Evolutionary conservation across 1,140 invertebrate genomes (phyloP).

Genomic region (Cotesia glomerata): DNA sequence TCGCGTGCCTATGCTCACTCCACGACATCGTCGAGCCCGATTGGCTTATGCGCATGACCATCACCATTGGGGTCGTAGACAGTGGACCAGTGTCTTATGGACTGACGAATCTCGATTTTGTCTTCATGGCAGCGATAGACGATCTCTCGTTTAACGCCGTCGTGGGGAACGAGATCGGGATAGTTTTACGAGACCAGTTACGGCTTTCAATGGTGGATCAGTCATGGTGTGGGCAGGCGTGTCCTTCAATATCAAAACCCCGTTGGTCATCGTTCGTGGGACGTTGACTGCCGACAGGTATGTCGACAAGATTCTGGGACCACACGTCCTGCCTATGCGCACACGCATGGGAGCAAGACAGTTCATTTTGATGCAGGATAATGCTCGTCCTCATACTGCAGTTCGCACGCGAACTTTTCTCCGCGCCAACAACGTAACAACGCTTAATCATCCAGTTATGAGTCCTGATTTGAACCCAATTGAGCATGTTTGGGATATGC

Average conservation of each 20-base stretch:
- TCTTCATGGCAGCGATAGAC: constrained; percentile 28
- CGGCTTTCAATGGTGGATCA: no score
- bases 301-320: constrained; percentile 4
- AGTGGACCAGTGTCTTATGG: constrained; percentile 34
- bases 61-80: not conserved
- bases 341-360: not conserved
- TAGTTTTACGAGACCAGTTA: constrained; percentile 36
- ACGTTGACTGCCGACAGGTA: constrained; percentile 6
- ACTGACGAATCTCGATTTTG: constrained; percentile 36
- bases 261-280: constrained; percentile 31
- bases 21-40: not conserved
- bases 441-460: constrained; percentile 48
- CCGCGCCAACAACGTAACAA: constrained; percentile 32
- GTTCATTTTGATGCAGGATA: constrained; percentile 34
- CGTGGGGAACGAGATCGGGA: constrained; percentile 40
- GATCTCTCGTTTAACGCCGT: constrained; percentile 37
- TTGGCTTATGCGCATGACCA: constrained; percentile 7
- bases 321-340: constrained; percentile 8
- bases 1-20: not conserved
- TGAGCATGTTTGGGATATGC: constrained; percentile 52
- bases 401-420: constrained; percentile 39
- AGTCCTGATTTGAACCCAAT: constrained; percentile 58
- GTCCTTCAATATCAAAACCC: no score
- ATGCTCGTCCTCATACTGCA: constrained; percentile 37
- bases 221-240: no score